These are phyloP conservation scores for Drosophila neotestacea DNA, from an alignment of 2,888 invertebrate genomes.

Conservation along the genomic window DNA sequence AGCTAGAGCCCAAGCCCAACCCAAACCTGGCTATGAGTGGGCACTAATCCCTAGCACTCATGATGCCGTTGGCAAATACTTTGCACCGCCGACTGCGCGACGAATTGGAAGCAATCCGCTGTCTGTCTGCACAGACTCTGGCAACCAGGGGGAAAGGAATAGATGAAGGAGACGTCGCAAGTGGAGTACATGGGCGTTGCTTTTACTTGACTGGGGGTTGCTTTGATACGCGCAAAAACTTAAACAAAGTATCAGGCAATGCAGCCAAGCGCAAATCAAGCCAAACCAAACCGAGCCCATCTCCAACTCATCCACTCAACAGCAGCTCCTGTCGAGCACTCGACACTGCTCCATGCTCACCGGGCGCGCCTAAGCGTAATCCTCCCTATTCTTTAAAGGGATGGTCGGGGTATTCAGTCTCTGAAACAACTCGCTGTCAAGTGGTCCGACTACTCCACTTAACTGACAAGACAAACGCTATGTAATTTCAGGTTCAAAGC, in stretches of 20 bases:
- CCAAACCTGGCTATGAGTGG: conserved; percentile 45
- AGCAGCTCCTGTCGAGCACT: conserved; percentile 52
- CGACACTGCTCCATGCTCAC: conserved; percentile 39
- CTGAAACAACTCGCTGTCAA: conserved; percentile 58
- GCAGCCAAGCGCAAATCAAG: conserved; percentile 75
- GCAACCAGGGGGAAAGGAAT: conserved; percentile 11
- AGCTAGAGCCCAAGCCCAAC: conserved; percentile 6
- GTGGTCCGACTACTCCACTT: conserved; percentile 63
- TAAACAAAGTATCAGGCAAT: conserved; percentile 78
- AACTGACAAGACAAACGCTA: conserved; percentile 62
- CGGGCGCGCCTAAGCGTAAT: conserved; percentile 62
- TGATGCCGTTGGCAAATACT: conserved; percentile 79
- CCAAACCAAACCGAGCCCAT: conserved; percentile 37
- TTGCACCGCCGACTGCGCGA: conserved; percentile 81
- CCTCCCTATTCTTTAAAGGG: conserved; percentile 25
- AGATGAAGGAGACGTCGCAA: conserved; percentile 26
- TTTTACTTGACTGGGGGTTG: conserved; percentile 61
- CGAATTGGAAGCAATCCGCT: conserved; percentile 82
- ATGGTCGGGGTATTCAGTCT: conserved; percentile 40
- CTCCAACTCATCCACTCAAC: conserved; percentile 46
- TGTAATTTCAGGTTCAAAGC: conserved; percentile 77
- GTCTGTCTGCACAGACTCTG: conserved; percentile 70
- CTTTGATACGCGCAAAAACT: conserved; percentile 59
- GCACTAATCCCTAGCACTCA: conserved; percentile 78
- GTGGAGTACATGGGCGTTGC: conserved; percentile 75